Base-by-base conservation (phyloP, 2,888 invertebrate genomes). In the Shargacucullia verbasci region DNA sequence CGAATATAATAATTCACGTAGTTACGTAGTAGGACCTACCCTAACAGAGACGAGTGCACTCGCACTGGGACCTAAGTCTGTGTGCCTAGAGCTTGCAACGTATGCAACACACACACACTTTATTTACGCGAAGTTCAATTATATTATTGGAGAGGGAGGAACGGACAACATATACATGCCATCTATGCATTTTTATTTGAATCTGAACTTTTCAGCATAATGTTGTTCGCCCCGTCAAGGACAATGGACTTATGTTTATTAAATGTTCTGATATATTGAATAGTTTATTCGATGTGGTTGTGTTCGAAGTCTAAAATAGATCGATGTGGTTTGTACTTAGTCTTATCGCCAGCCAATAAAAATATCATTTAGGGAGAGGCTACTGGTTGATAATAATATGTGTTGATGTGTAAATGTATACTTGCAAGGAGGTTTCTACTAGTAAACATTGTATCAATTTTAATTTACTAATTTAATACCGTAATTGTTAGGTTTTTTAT, bases 41-140 rank as follows among this genome's bases (percentile, higher is more conserved):
- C 83, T 80, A 89, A 89, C 83, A 72, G 70, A 80, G 74, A 72
- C 60, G 72, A 73, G 82, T 83, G 81, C 83, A 81, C 71, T 77
- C 69, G 76, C 75, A 80, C 79, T 78, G 69, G 72, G 77, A 79
- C 77, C 81, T 81, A 80, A 80, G 64, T 65, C 58, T 58, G 60
- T 70, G 75, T 77, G 82, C 67, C 74, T 78, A 76, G 74, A 59
- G 57, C 71, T 64, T 38, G 49, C 45, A 55, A 38, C 31, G 34
- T 54, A 31, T 43, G 58, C 43, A 76, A 72, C 76, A 81, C 77
- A 74, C 66, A 76, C 76, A 76, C 63, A 69, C 67, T 53, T 58
- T 71, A 78, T 81, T 78, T 85, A 84, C 81, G 82, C 70, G 76
- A 81, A 82, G 78, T 85, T 84, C 86, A 86, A 85, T 89, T 88